phyloP scores from a whole-genome alignment of 1,140 invertebrate species.

The Leptonema lineaticorne region DNA sequence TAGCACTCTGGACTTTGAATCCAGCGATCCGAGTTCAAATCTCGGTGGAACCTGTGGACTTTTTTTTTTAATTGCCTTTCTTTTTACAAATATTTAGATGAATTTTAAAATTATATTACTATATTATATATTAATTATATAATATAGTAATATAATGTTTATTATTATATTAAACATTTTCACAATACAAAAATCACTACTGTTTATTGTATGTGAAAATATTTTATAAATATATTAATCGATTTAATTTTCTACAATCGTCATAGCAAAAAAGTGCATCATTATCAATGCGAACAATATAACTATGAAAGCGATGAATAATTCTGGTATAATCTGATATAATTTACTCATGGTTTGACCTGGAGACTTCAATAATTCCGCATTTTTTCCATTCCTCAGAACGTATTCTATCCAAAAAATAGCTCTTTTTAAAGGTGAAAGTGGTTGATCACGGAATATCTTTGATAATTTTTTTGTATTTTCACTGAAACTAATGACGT shows the following conservation, averaged over 20 bases:
- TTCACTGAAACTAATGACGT: slow-evolving; percentile 36
- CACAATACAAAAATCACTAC: too few species aligned
- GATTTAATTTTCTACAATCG: not conserved
- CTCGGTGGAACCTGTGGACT: slow-evolving; percentile 64
- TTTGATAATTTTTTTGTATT: slow-evolving; percentile 43
- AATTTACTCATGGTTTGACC: slow-evolving; percentile 28
- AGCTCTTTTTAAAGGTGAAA: slow-evolving; percentile 47
- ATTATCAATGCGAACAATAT: not conserved
- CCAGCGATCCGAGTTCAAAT: slow-evolving; percentile 76
- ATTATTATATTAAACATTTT: too few species aligned
- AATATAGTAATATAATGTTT: too few species aligned
- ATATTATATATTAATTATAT: too few species aligned
- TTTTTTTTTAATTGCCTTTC: too few species aligned
- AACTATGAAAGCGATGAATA: not conserved
- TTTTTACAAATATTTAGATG: too few species aligned
- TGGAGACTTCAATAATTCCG: slow-evolving; percentile 28
- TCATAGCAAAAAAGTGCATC: not conserved
- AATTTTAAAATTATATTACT: too few species aligned
- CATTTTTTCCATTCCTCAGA: slow-evolving; percentile 39
- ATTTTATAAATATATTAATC: too few species aligned
- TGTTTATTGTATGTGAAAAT: too few species aligned
- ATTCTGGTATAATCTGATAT: slow-evolving; percentile 1
- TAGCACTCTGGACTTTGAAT: slow-evolving; percentile 69
- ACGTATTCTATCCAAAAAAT: slow-evolving; percentile 49
- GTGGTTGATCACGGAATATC: slow-evolving; percentile 52